Evolutionary conservation across 2,888 invertebrate genomes (phyloP), one percentile per base, ranked within the genome.

Genomic region (Tachina grossa): DNA sequence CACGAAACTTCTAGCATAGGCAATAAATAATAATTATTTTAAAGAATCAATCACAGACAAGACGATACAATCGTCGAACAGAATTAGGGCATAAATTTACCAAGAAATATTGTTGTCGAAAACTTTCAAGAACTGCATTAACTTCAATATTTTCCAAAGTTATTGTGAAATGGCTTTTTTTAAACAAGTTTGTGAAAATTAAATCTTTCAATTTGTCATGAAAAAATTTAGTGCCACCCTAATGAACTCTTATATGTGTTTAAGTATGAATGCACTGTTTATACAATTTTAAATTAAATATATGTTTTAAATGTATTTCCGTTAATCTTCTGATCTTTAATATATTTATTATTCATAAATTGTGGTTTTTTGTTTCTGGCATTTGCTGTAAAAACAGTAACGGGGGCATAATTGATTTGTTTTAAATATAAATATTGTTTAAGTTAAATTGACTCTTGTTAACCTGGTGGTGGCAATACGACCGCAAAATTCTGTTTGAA

Each of bases 291-390:
- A 75, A 63, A 79, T 75, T 79, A 69, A 79, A 84, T 59, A 79
- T 65, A 49, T 83, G 71, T 84, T 79, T 84, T 79, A 79, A 84
- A 79, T 53, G 51, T 68, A 84, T 74, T 79, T 84, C 79, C 79
- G 79, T 75, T 84, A 75, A 84, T 69, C 74, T 75, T 79, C 63
- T 79, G 79, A 31, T 83, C 78, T 72, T 11, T 53, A 63, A 49
- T 71, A 19, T 72, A 19, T 65, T 79, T 72, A 55, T 41, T 53
- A 39, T 55, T 41, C 53, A 47, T 43, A 61, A 31, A 57, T 14
- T 57, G 6, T 31, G 6, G 5, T 0, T 31, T 31, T 31, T 31
- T 6, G 6, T 31, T 6, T 31, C 31, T 31, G 31, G 31, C 31
- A 31, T 31, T 31, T 31, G 5, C 6, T 31, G 31, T 6, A 31